These are phyloP conservation scores for Ptychobarbus kaznakovi DNA, from an alignment of 2,797 vertebrate genomes.

Conservation along the genomic window DNA sequence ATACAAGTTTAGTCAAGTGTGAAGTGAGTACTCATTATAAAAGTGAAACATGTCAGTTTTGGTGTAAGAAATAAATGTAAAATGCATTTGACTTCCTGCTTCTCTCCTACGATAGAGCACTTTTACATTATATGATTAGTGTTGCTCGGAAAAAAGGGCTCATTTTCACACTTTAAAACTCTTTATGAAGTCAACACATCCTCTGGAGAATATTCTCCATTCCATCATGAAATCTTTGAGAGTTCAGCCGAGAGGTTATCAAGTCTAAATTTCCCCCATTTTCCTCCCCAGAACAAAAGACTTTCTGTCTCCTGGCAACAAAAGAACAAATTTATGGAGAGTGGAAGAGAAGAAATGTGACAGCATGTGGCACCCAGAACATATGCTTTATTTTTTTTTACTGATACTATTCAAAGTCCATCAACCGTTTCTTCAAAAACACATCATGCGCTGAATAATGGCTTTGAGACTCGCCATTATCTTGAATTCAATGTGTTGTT, in stretches of 20 bases:
- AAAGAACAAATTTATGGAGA: conserved; percentile 49
- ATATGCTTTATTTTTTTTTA: conserved; percentile 45
- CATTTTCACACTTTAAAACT: conserved; percentile 54
- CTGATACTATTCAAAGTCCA: conserved; percentile 41
- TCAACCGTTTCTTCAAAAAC: conserved; percentile 49
- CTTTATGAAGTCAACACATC: conserved; percentile 57
- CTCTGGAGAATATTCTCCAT: conserved; percentile 51
- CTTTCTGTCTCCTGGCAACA: conserved; percentile 50
- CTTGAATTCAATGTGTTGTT: conserved; percentile 57
- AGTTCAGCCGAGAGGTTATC: conserved; percentile 53
- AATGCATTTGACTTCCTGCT: conserved; percentile 60
- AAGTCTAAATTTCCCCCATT: conserved; percentile 46
- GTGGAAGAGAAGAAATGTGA: conserved; percentile 39
- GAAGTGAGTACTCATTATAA: conserved; percentile 75
- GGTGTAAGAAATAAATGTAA: conserved; percentile 62
- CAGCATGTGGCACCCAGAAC: conserved; percentile 44
- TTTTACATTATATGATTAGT: conserved; percentile 63
- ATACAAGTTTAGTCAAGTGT: conserved; percentile 77
- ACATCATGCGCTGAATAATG: conserved; percentile 50
- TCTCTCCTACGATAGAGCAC: conserved; percentile 58
- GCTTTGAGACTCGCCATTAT: conserved; percentile 50
- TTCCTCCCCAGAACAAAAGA: conserved; percentile 47
- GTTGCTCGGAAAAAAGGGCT: conserved; percentile 40
- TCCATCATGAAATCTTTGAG: conserved; percentile 51
- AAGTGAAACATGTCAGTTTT: conserved; percentile 73